phyloP scores from a whole-genome alignment of 1,140 invertebrate genomes.

The Magallana gigas region DNA sequence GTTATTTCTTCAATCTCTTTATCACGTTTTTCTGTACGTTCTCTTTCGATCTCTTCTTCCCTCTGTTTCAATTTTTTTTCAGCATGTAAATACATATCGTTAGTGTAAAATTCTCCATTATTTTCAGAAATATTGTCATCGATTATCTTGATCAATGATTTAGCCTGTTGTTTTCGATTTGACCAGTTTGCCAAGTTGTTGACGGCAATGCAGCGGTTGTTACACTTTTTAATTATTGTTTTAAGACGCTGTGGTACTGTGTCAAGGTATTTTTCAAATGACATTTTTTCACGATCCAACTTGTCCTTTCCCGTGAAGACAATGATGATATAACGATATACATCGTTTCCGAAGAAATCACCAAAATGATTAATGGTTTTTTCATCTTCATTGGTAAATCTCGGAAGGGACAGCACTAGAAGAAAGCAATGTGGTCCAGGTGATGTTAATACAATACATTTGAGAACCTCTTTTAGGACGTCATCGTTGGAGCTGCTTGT shows the following conservation, averaged over 20 bases:
- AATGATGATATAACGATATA: conserved; percentile 33
- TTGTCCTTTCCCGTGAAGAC: conserved; percentile 8
- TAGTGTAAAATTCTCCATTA: not conserved
- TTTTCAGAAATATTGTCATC: not conserved
- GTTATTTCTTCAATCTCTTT: too few species aligned
- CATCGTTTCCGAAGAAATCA: not conserved
- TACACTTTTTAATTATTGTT: not conserved
- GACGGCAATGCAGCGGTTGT: not conserved
- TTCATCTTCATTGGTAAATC: conserved; percentile 30
- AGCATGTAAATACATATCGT: not conserved
- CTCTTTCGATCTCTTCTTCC: not conserved
- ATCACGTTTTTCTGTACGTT: too few species aligned
- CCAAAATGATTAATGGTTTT: conserved; percentile 29
- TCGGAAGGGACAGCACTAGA: not conserved
- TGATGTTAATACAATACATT: conserved; percentile 36
- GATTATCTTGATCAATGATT: not conserved
- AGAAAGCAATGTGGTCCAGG: conserved; percentile 48
- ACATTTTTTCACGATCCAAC: not conserved
- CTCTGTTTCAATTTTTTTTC: not conserved
- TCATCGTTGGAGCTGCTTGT: not conserved
- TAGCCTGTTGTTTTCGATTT: not conserved
- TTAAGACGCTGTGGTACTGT: not conserved
- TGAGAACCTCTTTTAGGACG: conserved; percentile 12
- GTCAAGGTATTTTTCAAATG: not conserved
- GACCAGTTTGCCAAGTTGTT: not conserved